phyloP scores from a whole-genome alignment of 2,113 vertebrate species.

The Scomber japonicus region DNA sequence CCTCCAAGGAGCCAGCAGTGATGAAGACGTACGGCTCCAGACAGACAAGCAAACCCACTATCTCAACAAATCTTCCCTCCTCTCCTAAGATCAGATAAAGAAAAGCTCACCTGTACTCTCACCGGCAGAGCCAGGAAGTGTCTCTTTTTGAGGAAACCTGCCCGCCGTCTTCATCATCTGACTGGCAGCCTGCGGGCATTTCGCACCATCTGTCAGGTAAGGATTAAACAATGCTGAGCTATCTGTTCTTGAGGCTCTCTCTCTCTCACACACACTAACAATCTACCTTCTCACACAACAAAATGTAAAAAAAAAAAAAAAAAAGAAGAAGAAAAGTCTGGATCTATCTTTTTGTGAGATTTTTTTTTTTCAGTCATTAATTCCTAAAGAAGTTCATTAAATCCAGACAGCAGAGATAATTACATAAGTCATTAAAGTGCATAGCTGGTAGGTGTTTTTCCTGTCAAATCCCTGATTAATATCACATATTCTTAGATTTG shows the following conservation, averaged over 20 bases:
- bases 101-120: slow-evolving; percentile 36
- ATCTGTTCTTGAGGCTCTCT: background rate
- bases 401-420: slow-evolving; percentile 50
- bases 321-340: background rate
- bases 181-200: slow-evolving; percentile 53
- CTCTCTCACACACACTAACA: background rate
- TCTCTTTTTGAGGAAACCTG: slow-evolving; percentile 26
- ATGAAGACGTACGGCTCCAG: slow-evolving; percentile 17
- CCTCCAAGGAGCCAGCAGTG: too few species aligned
- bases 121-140: slow-evolving; percentile 19
- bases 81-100: slow-evolving; percentile 17
- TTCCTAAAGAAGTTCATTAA: slow-evolving; percentile 46
- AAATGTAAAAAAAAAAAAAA: background rate
- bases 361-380: slow-evolving; percentile 5
- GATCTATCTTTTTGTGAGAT: background rate
- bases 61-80: slow-evolving; percentile 14
- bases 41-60: slow-evolving; percentile 14
- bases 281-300: background rate
- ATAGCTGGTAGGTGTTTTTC: slow-evolving; percentile 24
- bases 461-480: slow-evolving; percentile 37
- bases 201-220: slow-evolving; percentile 58
- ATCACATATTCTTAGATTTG: slow-evolving; percentile 33
- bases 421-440: slow-evolving; percentile 21
- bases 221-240: slow-evolving; percentile 39
- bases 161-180: slow-evolving; percentile 37